Evolutionary conservation across 2,797 vertebrate genomes (phyloP), one percentile per base, ranked within the genome.

Genomic region (Aulostomus chinensis): DNA sequence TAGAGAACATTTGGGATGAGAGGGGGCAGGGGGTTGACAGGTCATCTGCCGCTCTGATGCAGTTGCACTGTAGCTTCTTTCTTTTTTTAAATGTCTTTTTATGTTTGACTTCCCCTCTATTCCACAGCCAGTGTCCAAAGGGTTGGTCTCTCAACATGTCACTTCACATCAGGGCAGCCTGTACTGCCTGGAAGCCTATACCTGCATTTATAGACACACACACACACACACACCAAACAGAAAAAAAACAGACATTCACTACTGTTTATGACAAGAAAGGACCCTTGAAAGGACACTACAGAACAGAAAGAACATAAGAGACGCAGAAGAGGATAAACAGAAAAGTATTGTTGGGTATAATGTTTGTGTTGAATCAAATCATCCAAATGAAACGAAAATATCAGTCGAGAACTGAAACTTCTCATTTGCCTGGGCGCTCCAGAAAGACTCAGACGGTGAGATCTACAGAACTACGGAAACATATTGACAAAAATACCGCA

Each of bases 71-170:
- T 34, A 45, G 56, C 34, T 26, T 54, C 6, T 18, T 48, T 49
- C 37, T 16, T 34, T 26, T 37, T 53, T 59, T 61, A 7, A 13
- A 7, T 62, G 66, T 74, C 68, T 67, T 49, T 59, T 75, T 70
- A 41, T 58, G 58, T 70, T 58, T 45, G 41, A 20, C 39, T 60
- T 55, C 20, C 53, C 41, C 29, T 66, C 37, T 24, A 38, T 66
- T 54, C 31, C 53, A 67, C 50, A 71, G 65, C 55, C 56, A 65
- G 53, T 50, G 71, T 84, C 73, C 71, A 76, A 76, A 73, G 71
- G 67, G 73, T 71, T 42, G 58, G 55, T 63, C 74, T 64, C 72
- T 78, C 67, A 58, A 73, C 53, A 58, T 79, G 83, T 84, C 83
- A 82, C 61, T 68, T 86, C 68, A 66, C 56, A 85, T 85, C 76